Evolutionary conservation across 1,140 invertebrate species (phyloP), one percentile per base, ranked within the genome.

Genomic region (Drosophila gunungcola): DNA sequence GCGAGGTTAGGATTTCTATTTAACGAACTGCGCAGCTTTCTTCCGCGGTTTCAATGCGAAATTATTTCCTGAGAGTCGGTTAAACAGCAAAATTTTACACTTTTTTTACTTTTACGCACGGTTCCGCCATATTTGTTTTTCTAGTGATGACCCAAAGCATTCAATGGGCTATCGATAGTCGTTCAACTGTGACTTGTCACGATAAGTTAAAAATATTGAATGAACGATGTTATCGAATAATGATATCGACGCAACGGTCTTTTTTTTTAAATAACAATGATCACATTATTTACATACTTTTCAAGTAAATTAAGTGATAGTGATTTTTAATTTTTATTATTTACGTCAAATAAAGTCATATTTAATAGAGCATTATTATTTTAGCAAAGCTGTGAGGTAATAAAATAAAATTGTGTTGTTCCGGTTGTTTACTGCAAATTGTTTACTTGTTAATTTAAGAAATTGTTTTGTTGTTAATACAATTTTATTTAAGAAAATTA

Each of bases 81-180:
- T 57, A 9, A 49, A 57, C 12, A 11, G 34, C 36, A 12, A 70
- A 68, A 42, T 56, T 57, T 25, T 83, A 78, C 53, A 69, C 32
- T 77, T 78, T 70, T 78, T 72, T 73, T 84, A 52, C 75, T 78
- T 73, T 77, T 67, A 58, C 64, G 45, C 78, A 42, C 27, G 11
- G 36, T n/a, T 84, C 81, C 81, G 81, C 81, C 81, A 84, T 84
- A 73, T 84, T 84, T 84, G 76, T 84, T 84, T 84, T 84, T 51
- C 41, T 84, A 58, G 79, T 60, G 80, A 74, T 75, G 75, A 11
- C 4, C 49, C 6, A 21, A 36, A 32, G 32, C 2, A 3, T 6
- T 3, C 7, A 3, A 10, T 4, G 9, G 13, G 7, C 0, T 52
- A 52, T 52, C 49, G 49, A 52, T 52, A 36, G 3, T 36, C 10